These are phyloP conservation scores for Caenorhabditis doughertyi DNA, from an alignment of 2,888 invertebrate genomes.

Conservation along the genomic window DNA sequence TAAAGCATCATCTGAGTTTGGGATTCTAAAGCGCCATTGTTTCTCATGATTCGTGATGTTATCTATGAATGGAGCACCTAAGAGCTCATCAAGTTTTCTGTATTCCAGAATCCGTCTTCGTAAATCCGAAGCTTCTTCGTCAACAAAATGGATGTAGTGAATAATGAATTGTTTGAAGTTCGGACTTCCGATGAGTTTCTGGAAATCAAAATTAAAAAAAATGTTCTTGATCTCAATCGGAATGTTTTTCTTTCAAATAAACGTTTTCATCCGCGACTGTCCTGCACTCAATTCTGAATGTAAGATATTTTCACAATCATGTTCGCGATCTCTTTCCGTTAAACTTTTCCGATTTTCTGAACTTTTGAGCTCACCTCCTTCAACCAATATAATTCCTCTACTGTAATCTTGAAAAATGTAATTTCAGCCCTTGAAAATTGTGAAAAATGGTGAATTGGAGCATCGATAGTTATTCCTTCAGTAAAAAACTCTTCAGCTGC, in stretches of 20 bases:
- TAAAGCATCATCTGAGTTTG: not conserved
- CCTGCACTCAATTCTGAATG: no score
- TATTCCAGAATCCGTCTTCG: not conserved
- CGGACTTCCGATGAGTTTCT: not conserved
- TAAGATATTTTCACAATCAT: no score
- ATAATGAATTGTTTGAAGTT: not conserved
- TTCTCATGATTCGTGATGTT: not conserved
- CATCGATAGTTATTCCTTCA: not conserved
- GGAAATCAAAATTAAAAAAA: no score
- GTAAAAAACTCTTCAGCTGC: not conserved
- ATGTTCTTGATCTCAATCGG: no score
- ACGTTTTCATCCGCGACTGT: no score
- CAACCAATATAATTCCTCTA: not conserved
- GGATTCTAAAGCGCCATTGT: not conserved
- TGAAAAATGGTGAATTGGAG: not conserved
- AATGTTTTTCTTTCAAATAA: no score
- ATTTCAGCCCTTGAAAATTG: not conserved
- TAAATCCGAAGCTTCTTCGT: not conserved
- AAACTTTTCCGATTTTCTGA: no score
- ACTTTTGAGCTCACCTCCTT: conserved; percentile 13
- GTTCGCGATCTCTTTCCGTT: no score
- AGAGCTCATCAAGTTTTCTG: not conserved
- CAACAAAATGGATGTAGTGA: not conserved
- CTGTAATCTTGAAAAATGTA: not conserved
- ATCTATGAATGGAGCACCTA: not conserved